Evolutionary conservation across 2,797 vertebrate genomes (phyloP).

Genomic region (Sebastes minor): DNA sequence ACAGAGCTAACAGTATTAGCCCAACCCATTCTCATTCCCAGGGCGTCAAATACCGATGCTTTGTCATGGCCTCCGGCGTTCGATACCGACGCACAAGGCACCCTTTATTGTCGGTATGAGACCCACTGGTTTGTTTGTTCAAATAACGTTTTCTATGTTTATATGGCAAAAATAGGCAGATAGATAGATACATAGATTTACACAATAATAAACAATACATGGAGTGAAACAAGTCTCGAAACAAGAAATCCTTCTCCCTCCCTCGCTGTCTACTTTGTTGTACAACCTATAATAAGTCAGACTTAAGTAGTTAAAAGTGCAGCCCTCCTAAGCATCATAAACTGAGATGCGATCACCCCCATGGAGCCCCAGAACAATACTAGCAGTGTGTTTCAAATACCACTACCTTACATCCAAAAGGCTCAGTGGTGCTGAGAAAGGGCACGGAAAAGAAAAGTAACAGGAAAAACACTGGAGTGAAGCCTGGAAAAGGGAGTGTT

Average conservation of each 20-base stretch:
- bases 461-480: constrained; percentile 48
- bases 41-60: too few species aligned
- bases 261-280: not conserved
- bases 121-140: rapidly evolving
- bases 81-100: too few species aligned
- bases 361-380: constrained; percentile 58
- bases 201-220: not conserved
- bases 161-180: not conserved
- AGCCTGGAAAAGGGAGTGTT: constrained; percentile 60
- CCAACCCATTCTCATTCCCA: too few species aligned
- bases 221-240: not conserved
- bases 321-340: constrained; percentile 38
- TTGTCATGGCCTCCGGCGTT: too few species aligned
- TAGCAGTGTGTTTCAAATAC: constrained; percentile 63
- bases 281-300: not conserved
- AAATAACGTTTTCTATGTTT: not conserved
- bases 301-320: constrained; percentile 11
- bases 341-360: constrained; percentile 28
- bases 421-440: constrained; percentile 17
- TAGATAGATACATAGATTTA: not conserved
- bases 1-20: too few species aligned
- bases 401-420: constrained; percentile 47
- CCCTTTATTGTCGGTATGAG: too few species aligned
- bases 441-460: constrained; percentile 62
- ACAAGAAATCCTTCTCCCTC: not conserved